Conservation (phyloP, 2,888 invertebrate genomes). For the Cerceris rybyensis region DNA sequence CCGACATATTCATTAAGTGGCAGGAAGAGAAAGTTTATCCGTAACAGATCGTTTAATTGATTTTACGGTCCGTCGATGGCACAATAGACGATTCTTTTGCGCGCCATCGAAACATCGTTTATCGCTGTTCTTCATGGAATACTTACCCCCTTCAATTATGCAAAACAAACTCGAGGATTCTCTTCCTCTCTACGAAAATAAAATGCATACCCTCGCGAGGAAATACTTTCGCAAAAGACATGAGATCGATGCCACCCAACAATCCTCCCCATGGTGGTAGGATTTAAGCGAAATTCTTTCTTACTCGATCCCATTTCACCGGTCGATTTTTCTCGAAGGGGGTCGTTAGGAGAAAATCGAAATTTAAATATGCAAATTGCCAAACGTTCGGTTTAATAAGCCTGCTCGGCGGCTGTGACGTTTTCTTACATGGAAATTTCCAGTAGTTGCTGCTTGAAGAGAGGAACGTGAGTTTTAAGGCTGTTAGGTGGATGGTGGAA, state of each 20-base stretch:
- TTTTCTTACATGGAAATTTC: slow-evolving; percentile 42
- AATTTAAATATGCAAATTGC: slow-evolving; percentile 71
- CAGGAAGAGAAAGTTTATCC: slow-evolving; percentile 47
- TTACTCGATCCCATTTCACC: neutral
- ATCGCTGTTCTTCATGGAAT: slow-evolving; percentile 19
- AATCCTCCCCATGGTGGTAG: neutral
- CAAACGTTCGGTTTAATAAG: slow-evolving; percentile 68
- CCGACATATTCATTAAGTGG: slow-evolving; percentile 44
- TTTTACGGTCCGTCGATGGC: slow-evolving; percentile 45
- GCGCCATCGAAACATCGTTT: slow-evolving; percentile 17
- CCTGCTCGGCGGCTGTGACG: slow-evolving; percentile 52
- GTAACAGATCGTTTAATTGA: slow-evolving; percentile 60
- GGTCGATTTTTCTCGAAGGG: neutral
- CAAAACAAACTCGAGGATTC: slow-evolving; percentile 10
- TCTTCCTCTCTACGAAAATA: slow-evolving; percentile 13
- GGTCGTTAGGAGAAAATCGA: slow-evolving; percentile 42
- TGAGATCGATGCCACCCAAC: slow-evolving; percentile 16
- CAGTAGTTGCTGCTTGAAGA: slow-evolving; percentile 2
- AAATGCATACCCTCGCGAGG: slow-evolving; percentile 4
- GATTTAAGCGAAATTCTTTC: slow-evolving; percentile 5
- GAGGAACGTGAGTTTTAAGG: slow-evolving; percentile 2
- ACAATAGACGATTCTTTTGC: slow-evolving; percentile 28
- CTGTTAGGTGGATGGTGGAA: neutral
- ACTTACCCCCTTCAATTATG: slow-evolving; percentile 28
- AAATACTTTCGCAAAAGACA: neutral